Evolutionary conservation across 2,113 vertebrate genomes (phyloP).

Genomic region (Zosterops borbonicus): DNA sequence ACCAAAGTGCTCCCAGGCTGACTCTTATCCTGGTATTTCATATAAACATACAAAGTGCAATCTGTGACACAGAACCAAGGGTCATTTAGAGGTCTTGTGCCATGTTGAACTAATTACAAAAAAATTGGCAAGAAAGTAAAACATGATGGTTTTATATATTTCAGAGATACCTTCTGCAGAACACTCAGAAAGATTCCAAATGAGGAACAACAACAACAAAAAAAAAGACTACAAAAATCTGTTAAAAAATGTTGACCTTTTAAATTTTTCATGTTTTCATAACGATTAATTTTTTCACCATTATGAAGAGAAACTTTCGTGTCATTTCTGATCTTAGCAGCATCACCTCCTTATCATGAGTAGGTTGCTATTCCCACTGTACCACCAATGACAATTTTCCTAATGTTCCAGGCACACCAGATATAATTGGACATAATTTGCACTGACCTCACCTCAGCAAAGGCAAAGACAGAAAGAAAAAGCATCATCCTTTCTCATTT

Average conservation of each 20-base stretch:
- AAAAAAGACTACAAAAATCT: not conserved
- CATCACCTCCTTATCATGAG: not conserved
- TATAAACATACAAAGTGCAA: conserved; percentile 31
- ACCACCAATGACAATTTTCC: not conserved
- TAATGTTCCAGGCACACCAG: not conserved
- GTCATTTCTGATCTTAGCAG: not conserved
- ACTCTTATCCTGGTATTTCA: conserved; percentile 40
- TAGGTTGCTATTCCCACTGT: not conserved
- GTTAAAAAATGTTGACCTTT: not conserved
- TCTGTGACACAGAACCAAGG: conserved; percentile 43
- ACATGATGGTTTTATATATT: not conserved
- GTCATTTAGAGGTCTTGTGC: conserved; percentile 22
- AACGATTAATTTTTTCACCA: rapidly evolving
- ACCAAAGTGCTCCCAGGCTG: conserved; percentile 20
- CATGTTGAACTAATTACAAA: conserved; percentile 54
- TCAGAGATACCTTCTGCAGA: conserved; percentile 27
- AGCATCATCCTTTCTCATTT: not conserved
- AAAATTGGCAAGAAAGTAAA: conserved; percentile 5
- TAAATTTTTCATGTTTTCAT: not conserved
- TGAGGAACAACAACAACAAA: not conserved
- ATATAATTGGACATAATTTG: not conserved
- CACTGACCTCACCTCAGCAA: not conserved
- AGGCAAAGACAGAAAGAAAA: not conserved
- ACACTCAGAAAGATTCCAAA: not conserved
- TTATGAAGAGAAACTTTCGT: not conserved